These are phyloP conservation scores for Paradisaea rubra DNA, from an alignment of 2,113 vertebrate genomes.

Conservation along the genomic window DNA sequence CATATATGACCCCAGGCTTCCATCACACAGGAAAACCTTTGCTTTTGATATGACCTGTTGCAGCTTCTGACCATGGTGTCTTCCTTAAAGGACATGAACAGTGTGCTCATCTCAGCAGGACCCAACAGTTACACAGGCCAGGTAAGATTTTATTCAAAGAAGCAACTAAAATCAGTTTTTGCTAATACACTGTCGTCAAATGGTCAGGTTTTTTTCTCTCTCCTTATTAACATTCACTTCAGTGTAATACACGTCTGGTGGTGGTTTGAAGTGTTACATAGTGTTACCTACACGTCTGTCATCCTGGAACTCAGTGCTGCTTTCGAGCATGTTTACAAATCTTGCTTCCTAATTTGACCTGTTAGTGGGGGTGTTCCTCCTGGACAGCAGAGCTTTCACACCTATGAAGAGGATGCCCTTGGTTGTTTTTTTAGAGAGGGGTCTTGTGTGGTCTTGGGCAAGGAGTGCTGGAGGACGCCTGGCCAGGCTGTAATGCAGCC, in stretches of 20 bases:
- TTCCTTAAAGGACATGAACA: constrained; percentile 66
- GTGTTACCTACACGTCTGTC: neutral
- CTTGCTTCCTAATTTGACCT: neutral
- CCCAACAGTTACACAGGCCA: constrained; percentile 74
- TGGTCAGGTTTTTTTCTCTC: neutral
- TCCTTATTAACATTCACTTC: neutral
- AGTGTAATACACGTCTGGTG: neutral
- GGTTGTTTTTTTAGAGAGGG: constrained; percentile 48
- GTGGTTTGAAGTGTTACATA: neutral
- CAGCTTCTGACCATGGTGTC: constrained; percentile 67
- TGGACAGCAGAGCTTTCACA: neutral
- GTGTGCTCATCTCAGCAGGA: constrained; percentile 70
- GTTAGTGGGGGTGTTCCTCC: neutral
- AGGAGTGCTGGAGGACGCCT: constrained; percentile 74
- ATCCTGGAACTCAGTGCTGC: neutral
- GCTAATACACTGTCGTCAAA: neutral
- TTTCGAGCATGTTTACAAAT: neutral
- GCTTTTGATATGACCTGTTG: constrained; percentile 77
- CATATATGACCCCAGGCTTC: constrained; percentile 71
- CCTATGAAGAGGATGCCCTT: neutral
- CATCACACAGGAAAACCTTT: constrained; percentile 67
- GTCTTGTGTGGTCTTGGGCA: constrained; percentile 77
- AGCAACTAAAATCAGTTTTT: neutral
- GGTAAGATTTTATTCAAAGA: constrained; percentile 58
- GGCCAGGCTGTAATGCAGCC: constrained; percentile 80